Evolutionary conservation across 2,113 vertebrate species (phyloP).

Genomic region (Emydura subglobosa): DNA sequence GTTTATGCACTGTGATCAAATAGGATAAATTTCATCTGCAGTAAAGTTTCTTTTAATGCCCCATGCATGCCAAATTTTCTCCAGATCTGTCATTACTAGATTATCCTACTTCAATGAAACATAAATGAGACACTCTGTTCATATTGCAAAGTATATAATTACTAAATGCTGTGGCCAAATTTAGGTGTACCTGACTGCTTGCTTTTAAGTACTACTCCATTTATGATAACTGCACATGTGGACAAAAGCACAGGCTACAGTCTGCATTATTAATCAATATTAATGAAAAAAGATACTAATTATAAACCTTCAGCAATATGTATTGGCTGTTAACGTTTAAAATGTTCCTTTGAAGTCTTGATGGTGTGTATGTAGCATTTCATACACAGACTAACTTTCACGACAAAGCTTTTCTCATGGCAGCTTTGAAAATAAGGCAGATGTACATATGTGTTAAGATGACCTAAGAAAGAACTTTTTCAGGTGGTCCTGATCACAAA

Average conservation of each 20-base stretch:
- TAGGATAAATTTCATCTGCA: slow-evolving; percentile 64
- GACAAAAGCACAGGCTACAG: slow-evolving; percentile 59
- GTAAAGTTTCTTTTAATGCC: slow-evolving; percentile 61
- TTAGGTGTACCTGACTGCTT: slow-evolving; percentile 80
- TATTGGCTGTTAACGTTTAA: not conserved
- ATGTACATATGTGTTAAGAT: not conserved
- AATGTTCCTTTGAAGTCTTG: slow-evolving; percentile 14
- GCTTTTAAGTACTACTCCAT: slow-evolving; percentile 68
- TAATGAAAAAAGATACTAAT: not conserved
- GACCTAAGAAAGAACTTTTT: slow-evolving; percentile 10
- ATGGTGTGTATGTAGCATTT: not conserved
- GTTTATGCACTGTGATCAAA: slow-evolving; percentile 81
- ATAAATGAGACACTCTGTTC: slow-evolving; percentile 44
- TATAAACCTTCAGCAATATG: slow-evolving; percentile 58
- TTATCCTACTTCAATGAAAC: slow-evolving; percentile 40
- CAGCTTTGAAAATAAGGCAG: not conserved
- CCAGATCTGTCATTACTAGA: slow-evolving; percentile 57
- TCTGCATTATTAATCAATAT: slow-evolving; percentile 20
- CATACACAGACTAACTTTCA: not conserved
- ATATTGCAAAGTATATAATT: slow-evolving; percentile 60
- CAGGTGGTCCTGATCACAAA: not conserved
- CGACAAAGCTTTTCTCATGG: not conserved
- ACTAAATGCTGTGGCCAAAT: slow-evolving; percentile 80
- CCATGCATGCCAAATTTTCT: slow-evolving; percentile 90
- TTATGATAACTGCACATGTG: not conserved